These are phyloP conservation scores for Hemiscyllium ocellatum DNA, from an alignment of 2,113 vertebrate genomes.

Conservation along the genomic window DNA sequence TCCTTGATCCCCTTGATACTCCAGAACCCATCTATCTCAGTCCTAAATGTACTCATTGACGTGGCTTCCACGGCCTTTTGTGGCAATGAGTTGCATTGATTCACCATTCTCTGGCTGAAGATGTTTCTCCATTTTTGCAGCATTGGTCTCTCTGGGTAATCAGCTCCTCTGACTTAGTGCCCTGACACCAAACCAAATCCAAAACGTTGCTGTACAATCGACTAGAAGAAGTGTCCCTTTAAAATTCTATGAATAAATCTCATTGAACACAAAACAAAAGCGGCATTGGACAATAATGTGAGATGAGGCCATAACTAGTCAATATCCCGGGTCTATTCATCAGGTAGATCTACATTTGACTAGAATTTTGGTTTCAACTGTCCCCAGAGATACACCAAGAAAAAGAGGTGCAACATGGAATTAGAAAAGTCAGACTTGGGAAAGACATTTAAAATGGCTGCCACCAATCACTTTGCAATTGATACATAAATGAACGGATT, in stretches of 20 bases:
- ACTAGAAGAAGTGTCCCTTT: neutral
- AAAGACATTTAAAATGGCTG: neutral
- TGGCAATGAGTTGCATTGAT: too few relatives aligned
- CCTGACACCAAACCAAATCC: neutral
- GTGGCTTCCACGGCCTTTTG: too few relatives aligned
- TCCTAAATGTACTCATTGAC: too few relatives aligned
- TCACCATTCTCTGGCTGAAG: too few relatives aligned
- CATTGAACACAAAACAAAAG: too few relatives aligned
- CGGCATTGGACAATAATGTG: neutral
- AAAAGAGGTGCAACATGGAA: neutral
- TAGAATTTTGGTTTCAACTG: neutral
- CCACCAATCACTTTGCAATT: neutral
- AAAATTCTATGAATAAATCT: neutral
- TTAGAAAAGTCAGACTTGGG: neutral
- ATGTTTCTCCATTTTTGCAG: neutral
- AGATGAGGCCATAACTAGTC: neutral
- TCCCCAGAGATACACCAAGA: neutral
- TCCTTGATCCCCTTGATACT: too few relatives aligned
- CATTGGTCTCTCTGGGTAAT: neutral
- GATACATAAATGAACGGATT: neutral
- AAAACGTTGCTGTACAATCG: neutral
- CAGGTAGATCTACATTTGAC: too few relatives aligned
- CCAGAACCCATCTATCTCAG: too few relatives aligned
- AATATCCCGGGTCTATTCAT: neutral
- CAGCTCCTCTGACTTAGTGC: neutral